These are phyloP conservation scores for Beris morrisii DNA, from an alignment of 2,888 invertebrate genomes.

Conservation along the genomic window DNA sequence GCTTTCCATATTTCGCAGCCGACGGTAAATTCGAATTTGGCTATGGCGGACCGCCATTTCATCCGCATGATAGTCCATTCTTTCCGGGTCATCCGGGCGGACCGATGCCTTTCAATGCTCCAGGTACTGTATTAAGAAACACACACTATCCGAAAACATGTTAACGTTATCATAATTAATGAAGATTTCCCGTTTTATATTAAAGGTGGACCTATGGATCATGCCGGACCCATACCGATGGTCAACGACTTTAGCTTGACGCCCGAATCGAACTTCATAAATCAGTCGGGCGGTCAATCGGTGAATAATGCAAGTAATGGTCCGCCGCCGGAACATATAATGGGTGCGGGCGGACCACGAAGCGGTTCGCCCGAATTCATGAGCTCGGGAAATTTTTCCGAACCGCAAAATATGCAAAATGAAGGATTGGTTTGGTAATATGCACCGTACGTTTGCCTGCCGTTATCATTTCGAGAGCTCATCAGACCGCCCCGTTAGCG, in stretches of 20 bases:
- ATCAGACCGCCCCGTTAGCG: background rate
- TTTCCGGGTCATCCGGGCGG: slow-evolving; percentile 77
- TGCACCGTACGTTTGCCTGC: slow-evolving; percentile 27
- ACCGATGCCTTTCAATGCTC: slow-evolving; percentile 76
- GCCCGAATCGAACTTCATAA: slow-evolving; percentile 64
- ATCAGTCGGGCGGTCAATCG: slow-evolving; percentile 56
- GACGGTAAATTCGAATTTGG: slow-evolving; percentile 92
- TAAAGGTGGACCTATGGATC: slow-evolving; percentile 72
- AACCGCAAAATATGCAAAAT: slow-evolving; percentile 71
- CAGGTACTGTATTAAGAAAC: slow-evolving; percentile 60
- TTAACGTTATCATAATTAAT: slow-evolving; percentile 1
- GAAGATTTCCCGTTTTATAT: background rate
- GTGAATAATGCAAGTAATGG: slow-evolving; percentile 54
- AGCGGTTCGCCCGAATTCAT: slow-evolving; percentile 78
- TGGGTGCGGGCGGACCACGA: slow-evolving; percentile 63
- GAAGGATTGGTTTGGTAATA: slow-evolving; percentile 75
- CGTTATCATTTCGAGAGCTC: background rate
- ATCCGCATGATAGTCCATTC: slow-evolving; percentile 82
- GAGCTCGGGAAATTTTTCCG: slow-evolving; percentile 64
- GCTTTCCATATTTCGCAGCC: slow-evolving; percentile 89
- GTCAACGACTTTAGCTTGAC: slow-evolving; percentile 77
- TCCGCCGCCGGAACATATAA: slow-evolving; percentile 65
- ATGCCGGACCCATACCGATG: slow-evolving; percentile 67
- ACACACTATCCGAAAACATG: background rate
- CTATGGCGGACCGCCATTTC: slow-evolving; percentile 81